phyloP scores from a whole-genome alignment of 2,797 vertebrate genomes.

The Sus cebifrons region DNA sequence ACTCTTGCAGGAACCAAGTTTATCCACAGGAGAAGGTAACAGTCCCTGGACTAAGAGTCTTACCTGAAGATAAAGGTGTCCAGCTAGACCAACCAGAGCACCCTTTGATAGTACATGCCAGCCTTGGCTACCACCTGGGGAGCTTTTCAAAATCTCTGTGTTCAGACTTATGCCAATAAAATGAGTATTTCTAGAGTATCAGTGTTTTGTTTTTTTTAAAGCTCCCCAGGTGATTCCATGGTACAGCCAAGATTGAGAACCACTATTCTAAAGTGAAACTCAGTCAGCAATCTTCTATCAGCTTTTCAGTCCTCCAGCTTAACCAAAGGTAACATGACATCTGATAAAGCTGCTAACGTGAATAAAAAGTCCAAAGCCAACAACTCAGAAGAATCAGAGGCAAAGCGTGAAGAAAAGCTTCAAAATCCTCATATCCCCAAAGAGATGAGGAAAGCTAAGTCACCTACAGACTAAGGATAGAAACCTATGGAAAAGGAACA shows the following conservation, averaged over 20 bases:
- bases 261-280: not conserved
- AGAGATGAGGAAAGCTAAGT: not conserved
- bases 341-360: not conserved
- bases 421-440: not conserved
- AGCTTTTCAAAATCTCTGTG: not conserved
- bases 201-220: not conserved
- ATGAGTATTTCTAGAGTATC: not conserved
- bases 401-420: not conserved
- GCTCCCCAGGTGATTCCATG: not conserved
- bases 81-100: no score
- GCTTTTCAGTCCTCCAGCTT: not conserved
- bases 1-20: not conserved
- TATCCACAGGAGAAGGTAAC: not conserved
- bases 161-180: not conserved
- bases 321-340: not conserved
- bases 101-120: not conserved
- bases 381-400: not conserved
- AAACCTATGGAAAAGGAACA: not conserved
- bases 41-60: not conserved
- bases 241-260: not conserved
- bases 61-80: not conserved
- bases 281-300: not conserved
- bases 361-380: not conserved
- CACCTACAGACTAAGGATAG: not conserved
- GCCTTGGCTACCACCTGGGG: not conserved